phyloP scores from a whole-genome alignment of 2,113 vertebrate genomes.

The Sorex fumeus region DNA sequence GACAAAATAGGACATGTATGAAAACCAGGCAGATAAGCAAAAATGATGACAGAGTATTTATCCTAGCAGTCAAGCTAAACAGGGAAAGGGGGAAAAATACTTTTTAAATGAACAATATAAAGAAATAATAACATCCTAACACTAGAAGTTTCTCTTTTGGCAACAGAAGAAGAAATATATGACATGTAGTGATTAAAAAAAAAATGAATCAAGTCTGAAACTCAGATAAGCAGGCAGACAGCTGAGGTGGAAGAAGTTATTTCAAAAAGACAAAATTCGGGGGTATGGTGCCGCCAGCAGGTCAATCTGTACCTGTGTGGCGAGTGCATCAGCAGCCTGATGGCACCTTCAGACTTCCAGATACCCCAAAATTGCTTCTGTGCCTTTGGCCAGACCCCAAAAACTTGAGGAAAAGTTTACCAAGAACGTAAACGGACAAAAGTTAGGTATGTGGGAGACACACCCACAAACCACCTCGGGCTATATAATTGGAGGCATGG shows the following conservation, averaged over 20 bases:
- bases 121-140: not conserved
- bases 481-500: too few relatives aligned
- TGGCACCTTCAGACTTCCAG: too few relatives aligned
- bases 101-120: not conserved
- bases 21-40: not conserved
- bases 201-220: constrained; percentile 25
- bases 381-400: too few relatives aligned
- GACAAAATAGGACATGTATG: not conserved
- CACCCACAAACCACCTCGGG: too few relatives aligned
- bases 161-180: not conserved
- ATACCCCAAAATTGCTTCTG: too few relatives aligned
- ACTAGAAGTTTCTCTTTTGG: not conserved
- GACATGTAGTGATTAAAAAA: constrained; percentile 23
- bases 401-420: too few relatives aligned
- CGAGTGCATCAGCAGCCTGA: too few relatives aligned
- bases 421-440: too few relatives aligned
- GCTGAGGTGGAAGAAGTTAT: not conserved
- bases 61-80: not conserved
- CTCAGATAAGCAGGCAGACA: not conserved
- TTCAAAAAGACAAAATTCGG: not conserved
- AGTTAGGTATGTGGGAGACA: too few relatives aligned
- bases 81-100: constrained; percentile 23
- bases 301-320: too few relatives aligned
- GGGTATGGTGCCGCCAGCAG: too few relatives aligned
- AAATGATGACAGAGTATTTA: not conserved